Evolutionary conservation across 2,888 invertebrate genomes (phyloP).

Genomic region (Agonopterix alstromeriana): DNA sequence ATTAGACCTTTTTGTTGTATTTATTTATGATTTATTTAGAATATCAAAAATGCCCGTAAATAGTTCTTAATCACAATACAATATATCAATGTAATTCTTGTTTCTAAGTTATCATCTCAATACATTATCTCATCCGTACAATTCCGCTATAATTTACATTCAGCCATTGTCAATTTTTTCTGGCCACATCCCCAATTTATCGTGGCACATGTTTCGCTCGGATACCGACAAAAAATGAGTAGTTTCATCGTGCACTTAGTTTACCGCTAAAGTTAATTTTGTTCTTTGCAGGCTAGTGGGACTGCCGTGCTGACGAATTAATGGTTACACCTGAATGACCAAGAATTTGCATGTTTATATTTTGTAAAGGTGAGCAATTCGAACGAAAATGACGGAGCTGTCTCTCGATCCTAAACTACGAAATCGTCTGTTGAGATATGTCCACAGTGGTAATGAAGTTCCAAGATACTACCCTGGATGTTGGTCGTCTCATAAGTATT

Average conservation of each 20-base stretch:
- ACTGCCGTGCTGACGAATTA: not conserved
- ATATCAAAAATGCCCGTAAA: not conserved
- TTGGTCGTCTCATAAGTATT: conserved; percentile 72
- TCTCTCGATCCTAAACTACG: conserved; percentile 43
- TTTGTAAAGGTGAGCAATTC: not conserved
- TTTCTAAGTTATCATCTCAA: not conserved
- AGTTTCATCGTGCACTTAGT: conserved; percentile 39
- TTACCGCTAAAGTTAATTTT: conserved; percentile 35
- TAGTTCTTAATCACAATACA: not conserved
- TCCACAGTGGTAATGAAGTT: conserved; percentile 70
- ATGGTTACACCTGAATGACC: conserved; percentile 25
- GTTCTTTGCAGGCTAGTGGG: conserved; percentile 35
- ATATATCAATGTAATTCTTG: not conserved
- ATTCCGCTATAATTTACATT: conserved; percentile 8
- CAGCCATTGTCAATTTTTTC: conserved; percentile 65
- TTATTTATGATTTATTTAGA: not conserved
- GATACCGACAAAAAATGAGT: conserved; percentile 59
- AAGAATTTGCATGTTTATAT: not conserved
- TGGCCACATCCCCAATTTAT: conserved; percentile 73
- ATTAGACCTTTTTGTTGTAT: not conserved
- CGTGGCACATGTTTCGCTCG: conserved; percentile 68
- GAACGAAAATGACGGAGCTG: conserved; percentile 35
- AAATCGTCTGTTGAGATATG: conserved; percentile 60
- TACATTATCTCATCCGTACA: not conserved
- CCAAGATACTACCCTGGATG: conserved; percentile 76